These are phyloP conservation scores for Chloroceryle amazona DNA, from an alignment of 2,797 vertebrate genomes.

Conservation along the genomic window DNA sequence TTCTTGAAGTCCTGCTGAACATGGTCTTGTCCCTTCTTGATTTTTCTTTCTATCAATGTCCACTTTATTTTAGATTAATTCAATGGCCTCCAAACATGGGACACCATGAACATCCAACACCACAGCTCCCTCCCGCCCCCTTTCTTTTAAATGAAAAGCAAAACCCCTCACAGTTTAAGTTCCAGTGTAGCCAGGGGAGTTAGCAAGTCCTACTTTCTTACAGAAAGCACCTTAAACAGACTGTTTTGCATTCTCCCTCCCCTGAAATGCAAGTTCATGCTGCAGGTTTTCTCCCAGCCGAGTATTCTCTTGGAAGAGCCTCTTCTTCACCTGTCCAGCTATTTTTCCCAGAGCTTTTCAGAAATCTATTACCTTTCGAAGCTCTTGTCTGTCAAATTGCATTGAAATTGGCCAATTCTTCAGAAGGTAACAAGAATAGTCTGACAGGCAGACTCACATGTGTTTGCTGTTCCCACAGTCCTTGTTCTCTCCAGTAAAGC, in stretches of 20 bases:
- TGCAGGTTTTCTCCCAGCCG: not conserved
- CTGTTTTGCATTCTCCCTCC: not conserved
- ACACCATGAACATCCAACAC: not conserved
- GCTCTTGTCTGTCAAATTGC: not conserved
- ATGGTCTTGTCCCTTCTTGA: not conserved
- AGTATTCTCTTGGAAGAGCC: not conserved
- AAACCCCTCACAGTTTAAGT: not conserved
- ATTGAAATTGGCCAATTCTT: not conserved
- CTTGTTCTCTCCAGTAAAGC: not conserved
- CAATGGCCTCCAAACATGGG: not conserved
- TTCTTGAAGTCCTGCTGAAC: not conserved
- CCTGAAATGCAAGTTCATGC: fast-evolving
- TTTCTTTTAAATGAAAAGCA: not conserved
- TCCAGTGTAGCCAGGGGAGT: not conserved
- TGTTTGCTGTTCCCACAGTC: not conserved
- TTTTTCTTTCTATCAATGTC: not conserved
- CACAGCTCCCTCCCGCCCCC: not conserved
- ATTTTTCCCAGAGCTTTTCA: not conserved
- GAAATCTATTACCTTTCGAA: not conserved
- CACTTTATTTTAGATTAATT: not conserved
- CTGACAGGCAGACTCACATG: not conserved
- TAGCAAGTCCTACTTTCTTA: not conserved
- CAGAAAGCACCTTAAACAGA: not conserved
- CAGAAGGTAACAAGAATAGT: not conserved
- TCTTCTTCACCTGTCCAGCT: not conserved